Base-by-base conservation (phyloP, 2,888 invertebrate species). In the Netelia virgata region DNA sequence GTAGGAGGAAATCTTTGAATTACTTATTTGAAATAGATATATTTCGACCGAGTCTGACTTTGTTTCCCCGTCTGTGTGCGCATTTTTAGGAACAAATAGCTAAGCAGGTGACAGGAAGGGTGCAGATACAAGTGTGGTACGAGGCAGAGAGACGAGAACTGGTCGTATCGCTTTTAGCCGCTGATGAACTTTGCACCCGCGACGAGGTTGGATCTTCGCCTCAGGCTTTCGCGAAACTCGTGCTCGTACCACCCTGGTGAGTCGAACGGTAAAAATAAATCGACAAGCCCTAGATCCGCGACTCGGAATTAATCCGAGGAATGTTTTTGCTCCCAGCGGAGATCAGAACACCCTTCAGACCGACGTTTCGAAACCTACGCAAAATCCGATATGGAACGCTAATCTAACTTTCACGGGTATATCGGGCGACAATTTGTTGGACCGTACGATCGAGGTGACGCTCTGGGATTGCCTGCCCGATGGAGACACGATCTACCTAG, bases 301-400 rank as follows among this genome's bases (percentile, higher is more conserved):
- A 28, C 3, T 2, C 3, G 0, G 5, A 28, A 28, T 28, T 28
- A 28, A 28, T 28, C 28, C 28, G 28, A 28, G 5, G 3, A 5
- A 28, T 5, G 28, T 28, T 50, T 20, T 47, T 28, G 36, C 86
- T 90, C 91, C 1, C 91, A 97, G 97, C 79, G 96, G 96, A 74
- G 97, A 96, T 91, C 96, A 96, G 87, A 96, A 96, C 79, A 96
- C 96, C 5, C 95, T 97, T 85, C 97, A 97, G 93, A 98, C 98
- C 1, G 97, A 97, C 92, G 96, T 98, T 16, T 97, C 98, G 1
- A 97, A 97, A 78, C 97, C 97, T 14, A 97, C 97, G 0, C 97
- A 97, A 92, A 97, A 97, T 92, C 98, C 98, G 1, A 97, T 98
- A 76, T 98, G 98, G 98, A 98, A 98, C 93, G 97, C 98, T 18